A percentile compares a stretch with the other conserved stretches of the same genome.
Evolutionary conservation across 2,888 invertebrate genomes (phyloP).

Genomic region (Eubasilissa splendida): DNA sequence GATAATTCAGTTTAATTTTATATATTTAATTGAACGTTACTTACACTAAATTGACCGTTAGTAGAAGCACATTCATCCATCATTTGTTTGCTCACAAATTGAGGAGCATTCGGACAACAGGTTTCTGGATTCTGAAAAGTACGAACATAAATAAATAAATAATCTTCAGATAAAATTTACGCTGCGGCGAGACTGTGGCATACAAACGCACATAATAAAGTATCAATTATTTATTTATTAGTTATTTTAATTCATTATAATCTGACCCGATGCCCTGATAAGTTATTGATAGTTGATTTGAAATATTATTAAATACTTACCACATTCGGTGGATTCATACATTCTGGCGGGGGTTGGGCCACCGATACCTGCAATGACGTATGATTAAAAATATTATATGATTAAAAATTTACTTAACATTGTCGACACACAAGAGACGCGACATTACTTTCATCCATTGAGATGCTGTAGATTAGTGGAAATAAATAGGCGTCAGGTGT

Average conservation of each 20-base stretch:
- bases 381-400: neutral
- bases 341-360: neutral
- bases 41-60: neutral
- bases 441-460: too few species aligned
- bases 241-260: neutral
- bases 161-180: too few species aligned
- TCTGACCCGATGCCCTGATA: neutral
- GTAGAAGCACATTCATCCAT: conserved; percentile 14
- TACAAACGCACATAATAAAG: neutral
- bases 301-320: neutral
- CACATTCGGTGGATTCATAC: neutral
- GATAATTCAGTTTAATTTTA: too few species aligned
- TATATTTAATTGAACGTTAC: neutral
- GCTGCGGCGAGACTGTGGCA: too few species aligned
- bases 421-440: too few species aligned
- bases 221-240: neutral
- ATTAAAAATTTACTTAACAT: too few species aligned
- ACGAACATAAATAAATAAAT: neutral
- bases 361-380: neutral
- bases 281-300: too few species aligned
- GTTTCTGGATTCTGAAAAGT: conserved; percentile 10
- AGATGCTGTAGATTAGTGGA: too few species aligned
- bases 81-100: conserved; percentile 9
- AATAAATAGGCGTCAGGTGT: too few species aligned
- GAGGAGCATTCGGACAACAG: conserved; percentile 30